Evolutionary conservation across 2,888 invertebrate genomes (phyloP).

Genomic region (Heliconius sara): DNA sequence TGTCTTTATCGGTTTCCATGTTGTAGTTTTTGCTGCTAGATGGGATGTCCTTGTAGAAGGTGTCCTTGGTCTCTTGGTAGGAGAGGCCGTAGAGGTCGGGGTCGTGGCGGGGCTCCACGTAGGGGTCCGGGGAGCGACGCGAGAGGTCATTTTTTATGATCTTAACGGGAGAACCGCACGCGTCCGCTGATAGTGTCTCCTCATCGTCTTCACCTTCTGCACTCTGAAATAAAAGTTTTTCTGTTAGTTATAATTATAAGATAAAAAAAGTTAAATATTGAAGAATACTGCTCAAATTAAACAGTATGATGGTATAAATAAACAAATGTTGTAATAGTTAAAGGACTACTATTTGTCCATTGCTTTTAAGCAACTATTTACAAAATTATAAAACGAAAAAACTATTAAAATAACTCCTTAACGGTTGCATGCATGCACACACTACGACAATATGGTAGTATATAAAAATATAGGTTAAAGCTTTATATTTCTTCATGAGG

Average conservation of each 20-base stretch:
- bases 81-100: slow-evolving; percentile 69
- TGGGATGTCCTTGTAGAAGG: slow-evolving; percentile 72
- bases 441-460: no score
- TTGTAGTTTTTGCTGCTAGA: slow-evolving; percentile 77
- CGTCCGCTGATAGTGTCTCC: slow-evolving; percentile 82
- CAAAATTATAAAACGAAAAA: no score
- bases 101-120: slow-evolving; percentile 54
- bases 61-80: slow-evolving; percentile 71
- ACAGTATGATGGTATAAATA: no score
- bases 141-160: slow-evolving; percentile 72
- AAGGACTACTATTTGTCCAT: no score
- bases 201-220: slow-evolving; percentile 85
- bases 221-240: slow-evolving; percentile 57
- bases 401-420: no score
- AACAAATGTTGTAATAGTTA: no score
- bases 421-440: no score
- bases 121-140: background rate
- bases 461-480: no score
- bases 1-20: slow-evolving; percentile 65
- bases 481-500: no score
- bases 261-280: no score
- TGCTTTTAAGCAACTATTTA: no score
- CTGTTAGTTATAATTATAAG: background rate
- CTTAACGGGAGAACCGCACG: slow-evolving; percentile 69
- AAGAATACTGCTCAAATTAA: no score